These are phyloP conservation scores for Agelas oroides DNA, from an alignment of 37 sponge, comb jelly and placozoan species.

Conservation along the genomic window DNA sequence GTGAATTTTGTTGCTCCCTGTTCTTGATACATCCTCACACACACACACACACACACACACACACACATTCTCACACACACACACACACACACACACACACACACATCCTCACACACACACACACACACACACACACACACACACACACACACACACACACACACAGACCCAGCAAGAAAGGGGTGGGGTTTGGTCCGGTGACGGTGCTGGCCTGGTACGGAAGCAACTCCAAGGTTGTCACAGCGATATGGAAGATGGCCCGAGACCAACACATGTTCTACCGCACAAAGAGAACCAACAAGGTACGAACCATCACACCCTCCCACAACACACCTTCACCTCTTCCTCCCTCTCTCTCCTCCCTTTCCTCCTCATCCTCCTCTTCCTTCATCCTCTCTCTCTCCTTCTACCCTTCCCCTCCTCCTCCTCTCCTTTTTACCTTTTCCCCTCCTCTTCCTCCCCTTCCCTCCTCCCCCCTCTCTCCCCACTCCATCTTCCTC, in stretches of 20 bases:
- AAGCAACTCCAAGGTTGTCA: constrained; percentile 50
- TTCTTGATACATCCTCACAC: neutral
- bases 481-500: neutral
- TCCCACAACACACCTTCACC: no score
- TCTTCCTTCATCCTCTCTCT: neutral
- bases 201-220: constrained; percentile 57
- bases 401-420: neutral
- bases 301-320: neutral
- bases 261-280: constrained; percentile 83
- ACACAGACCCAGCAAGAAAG: constrained; percentile 29
- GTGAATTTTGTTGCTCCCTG: no score
- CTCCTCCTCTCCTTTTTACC: neutral
- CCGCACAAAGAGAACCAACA: constrained; percentile 43
- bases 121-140: neutral
- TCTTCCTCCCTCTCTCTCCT: neutral
- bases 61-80: neutral
- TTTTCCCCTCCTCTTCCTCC: neutral
- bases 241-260: constrained; percentile 82
- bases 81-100: neutral
- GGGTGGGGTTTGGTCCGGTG: constrained; percentile 22
- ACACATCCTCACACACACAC: neutral
- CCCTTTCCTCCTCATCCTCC: neutral
- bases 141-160: neutral
- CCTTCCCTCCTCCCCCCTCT: neutral
- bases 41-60: neutral